phyloP scores from a whole-genome alignment of 2,797 vertebrate species.

The Nyctalus aviator region DNA sequence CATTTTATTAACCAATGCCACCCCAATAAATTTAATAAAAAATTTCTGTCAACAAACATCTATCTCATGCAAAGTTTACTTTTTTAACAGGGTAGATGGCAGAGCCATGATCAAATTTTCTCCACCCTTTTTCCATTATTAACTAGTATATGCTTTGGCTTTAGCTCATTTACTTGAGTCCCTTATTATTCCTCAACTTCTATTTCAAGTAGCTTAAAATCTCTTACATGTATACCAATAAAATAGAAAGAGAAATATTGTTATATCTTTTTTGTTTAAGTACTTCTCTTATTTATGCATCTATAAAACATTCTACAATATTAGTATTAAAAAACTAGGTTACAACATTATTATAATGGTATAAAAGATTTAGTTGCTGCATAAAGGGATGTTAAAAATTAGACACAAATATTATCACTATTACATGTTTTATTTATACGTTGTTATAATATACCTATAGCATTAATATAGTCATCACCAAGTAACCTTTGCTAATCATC shows the following conservation, averaged over 20 bases:
- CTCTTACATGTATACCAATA: background rate
- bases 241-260: constrained; percentile 29
- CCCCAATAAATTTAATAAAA: background rate
- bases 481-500: background rate
- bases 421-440: background rate
- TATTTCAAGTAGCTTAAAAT: constrained; percentile 22
- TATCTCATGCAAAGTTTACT: background rate
- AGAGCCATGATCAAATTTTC: background rate
- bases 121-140: background rate
- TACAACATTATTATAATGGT: background rate
- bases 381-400: constrained; percentile 19
- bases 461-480: constrained; percentile 7
- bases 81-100: background rate
- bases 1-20: background rate
- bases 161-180: background rate
- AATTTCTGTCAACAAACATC: background rate
- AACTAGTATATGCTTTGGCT: background rate
- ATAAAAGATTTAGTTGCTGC: background rate
- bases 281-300: constrained; percentile 9
- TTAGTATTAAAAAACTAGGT: background rate
- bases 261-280: background rate
- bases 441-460: background rate
- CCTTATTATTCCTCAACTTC: background rate
- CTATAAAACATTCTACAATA: constrained; percentile 28
- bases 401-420: background rate